Evolutionary conservation across 2,888 invertebrate genomes (phyloP).

Genomic region (Cylindroiulus punctatus): DNA sequence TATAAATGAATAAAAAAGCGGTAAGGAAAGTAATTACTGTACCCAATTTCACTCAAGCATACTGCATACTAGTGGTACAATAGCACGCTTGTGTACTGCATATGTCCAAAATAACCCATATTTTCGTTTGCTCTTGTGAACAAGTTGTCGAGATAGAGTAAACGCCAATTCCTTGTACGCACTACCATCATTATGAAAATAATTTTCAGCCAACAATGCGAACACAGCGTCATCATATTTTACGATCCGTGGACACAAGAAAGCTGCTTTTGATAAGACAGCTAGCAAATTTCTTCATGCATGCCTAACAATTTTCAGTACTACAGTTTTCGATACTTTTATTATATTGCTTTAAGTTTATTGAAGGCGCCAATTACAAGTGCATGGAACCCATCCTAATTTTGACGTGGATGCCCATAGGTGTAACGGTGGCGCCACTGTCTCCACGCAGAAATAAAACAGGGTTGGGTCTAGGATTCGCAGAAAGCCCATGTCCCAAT

Average conservation of each 20-base stretch:
- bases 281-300: not conserved
- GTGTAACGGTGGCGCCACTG: no score
- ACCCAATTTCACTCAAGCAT: not conserved
- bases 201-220: not conserved
- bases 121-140: constrained; percentile 7
- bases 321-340: not conserved
- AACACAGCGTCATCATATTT: not conserved
- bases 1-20: not conserved
- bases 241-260: not conserved
- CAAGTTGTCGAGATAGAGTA: not conserved
- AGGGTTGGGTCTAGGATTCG: not conserved
- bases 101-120: not conserved
- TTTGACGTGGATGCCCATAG: no score
- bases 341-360: not conserved
- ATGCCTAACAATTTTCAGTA: not conserved
- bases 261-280: not conserved
- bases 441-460: no score
- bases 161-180: not conserved
- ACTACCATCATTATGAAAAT: not conserved
- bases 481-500: not conserved
- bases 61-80: not conserved
- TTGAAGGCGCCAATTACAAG: not conserved
- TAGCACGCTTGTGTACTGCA: not conserved
- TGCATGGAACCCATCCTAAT: no score
- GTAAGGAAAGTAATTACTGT: constrained; percentile 5